These are phyloP conservation scores for Syngnathus floridae DNA, from an alignment of 2,113 vertebrate genomes.

Conservation along the genomic window DNA sequence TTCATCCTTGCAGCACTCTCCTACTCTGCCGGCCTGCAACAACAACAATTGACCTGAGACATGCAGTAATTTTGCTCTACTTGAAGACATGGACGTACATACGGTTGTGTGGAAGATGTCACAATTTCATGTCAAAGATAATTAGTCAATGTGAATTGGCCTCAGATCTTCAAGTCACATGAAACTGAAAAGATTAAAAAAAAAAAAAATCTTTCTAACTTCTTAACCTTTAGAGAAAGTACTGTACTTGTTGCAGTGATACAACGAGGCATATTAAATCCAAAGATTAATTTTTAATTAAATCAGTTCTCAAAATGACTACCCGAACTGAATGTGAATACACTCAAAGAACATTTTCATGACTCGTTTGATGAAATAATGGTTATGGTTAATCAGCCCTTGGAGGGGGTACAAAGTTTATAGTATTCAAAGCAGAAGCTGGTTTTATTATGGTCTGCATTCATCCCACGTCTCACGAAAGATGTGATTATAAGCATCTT, in stretches of 20 bases:
- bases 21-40: constrained; percentile 30
- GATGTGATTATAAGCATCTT: constrained; percentile 25
- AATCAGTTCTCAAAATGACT: constrained; percentile 17
- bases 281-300: constrained; percentile 28
- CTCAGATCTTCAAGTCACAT: not conserved
- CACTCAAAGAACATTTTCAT: constrained; percentile 32
- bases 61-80: constrained; percentile 13
- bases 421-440: constrained; percentile 1
- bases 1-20: constrained; percentile 46
- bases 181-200: not conserved
- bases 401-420: constrained; percentile 5
- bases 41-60: constrained; percentile 49
- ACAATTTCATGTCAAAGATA: constrained; percentile 9
- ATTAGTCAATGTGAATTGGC: constrained; percentile 5
- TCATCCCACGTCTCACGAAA: constrained; percentile 13
- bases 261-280: constrained; percentile 12
- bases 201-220: not conserved
- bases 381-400: constrained; percentile 16
- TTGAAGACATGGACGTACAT: constrained; percentile 25
- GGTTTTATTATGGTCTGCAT: constrained; percentile 3
- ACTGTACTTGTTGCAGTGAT: constrained; percentile 1
- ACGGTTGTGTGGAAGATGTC: constrained; percentile 15
- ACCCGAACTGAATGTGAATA: constrained; percentile 5
- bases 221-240: not conserved
- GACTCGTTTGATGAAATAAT: constrained; percentile 24